Percentiles rank a stretch among this genome's conserved stretches.
Evolutionary conservation across 2,113 vertebrate species (phyloP).

Genomic region (Cyprinus carpio): DNA sequence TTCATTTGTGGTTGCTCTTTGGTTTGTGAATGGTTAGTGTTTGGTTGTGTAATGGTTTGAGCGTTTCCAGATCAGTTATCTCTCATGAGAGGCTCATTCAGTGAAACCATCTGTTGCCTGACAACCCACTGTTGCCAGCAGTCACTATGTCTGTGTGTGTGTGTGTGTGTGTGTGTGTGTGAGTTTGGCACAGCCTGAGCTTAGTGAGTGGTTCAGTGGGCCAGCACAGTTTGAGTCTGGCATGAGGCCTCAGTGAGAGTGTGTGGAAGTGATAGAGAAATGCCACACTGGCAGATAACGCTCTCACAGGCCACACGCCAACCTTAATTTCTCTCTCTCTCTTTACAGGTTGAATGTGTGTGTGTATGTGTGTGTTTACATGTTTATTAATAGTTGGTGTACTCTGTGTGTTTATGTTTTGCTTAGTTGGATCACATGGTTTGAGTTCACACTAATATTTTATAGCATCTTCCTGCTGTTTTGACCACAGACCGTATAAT

Average conservation of each 20-base stretch:
- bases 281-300: constrained; percentile 34
- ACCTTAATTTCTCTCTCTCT: not conserved
- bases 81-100: constrained; percentile 61
- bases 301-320: constrained; percentile 17
- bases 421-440: constrained; percentile 26
- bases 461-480: constrained; percentile 35
- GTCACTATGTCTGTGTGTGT: constrained; percentile 43
- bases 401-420: constrained; percentile 27
- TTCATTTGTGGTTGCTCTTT: constrained; percentile 26
- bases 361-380: constrained; percentile 28
- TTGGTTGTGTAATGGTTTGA: constrained; percentile 43
- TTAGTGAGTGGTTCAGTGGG: constrained; percentile 58
- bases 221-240: constrained; percentile 59
- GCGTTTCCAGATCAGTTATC: constrained; percentile 52
- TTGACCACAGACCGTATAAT: not conserved
- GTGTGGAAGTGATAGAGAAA: constrained; percentile 40
- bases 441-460: constrained; percentile 38
- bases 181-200: constrained; percentile 47
- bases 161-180: constrained; percentile 52
- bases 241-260: constrained; percentile 37
- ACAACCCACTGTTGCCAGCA: constrained; percentile 51
- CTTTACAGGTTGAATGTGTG: constrained; percentile 22
- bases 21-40: constrained; percentile 46
- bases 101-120: constrained; percentile 60
- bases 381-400: constrained; percentile 37